Percentiles rank a stretch among this genome's conserved stretches.
phyloP scores from a whole-genome alignment of 2,888 invertebrate genomes.

The Ophonus ardosiacus region DNA sequence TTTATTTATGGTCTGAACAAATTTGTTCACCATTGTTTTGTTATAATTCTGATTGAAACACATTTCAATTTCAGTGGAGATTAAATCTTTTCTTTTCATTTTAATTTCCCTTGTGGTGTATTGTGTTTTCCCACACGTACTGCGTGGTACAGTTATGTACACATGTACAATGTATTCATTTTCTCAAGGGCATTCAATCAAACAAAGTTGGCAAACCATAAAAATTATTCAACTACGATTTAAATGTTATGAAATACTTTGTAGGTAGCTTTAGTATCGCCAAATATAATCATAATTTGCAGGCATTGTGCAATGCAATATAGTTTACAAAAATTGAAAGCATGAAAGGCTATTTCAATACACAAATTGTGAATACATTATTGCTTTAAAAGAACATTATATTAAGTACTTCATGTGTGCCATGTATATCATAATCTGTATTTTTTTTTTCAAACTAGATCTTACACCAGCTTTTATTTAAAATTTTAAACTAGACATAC shows the following conservation, averaged over 20 bases:
- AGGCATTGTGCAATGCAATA: too few species aligned
- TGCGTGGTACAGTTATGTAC: background rate
- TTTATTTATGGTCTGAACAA: background rate
- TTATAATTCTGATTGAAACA: background rate
- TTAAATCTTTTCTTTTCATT: background rate
- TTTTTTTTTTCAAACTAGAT: too few species aligned
- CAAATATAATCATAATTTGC: too few species aligned
- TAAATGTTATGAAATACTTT: background rate
- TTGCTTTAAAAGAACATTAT: too few species aligned
- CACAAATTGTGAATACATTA: too few species aligned
- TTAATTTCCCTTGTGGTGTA: background rate
- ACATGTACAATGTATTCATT: background rate
- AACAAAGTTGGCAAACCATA: background rate
- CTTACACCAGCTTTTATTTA: too few species aligned
- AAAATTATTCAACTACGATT: background rate
- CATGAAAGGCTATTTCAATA: too few species aligned
- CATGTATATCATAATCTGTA: too few species aligned
- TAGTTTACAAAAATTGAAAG: too few species aligned
- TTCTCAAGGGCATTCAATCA: background rate
- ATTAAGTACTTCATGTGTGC: too few species aligned
- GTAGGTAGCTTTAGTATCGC: too few species aligned
- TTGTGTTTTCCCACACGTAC: background rate
- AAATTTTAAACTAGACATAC: too few species aligned
- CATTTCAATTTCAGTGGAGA: background rate
- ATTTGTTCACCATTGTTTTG: background rate